phyloP scores from a whole-genome alignment of 2,888 invertebrate genomes.

The Parnassius orleans region DNA sequence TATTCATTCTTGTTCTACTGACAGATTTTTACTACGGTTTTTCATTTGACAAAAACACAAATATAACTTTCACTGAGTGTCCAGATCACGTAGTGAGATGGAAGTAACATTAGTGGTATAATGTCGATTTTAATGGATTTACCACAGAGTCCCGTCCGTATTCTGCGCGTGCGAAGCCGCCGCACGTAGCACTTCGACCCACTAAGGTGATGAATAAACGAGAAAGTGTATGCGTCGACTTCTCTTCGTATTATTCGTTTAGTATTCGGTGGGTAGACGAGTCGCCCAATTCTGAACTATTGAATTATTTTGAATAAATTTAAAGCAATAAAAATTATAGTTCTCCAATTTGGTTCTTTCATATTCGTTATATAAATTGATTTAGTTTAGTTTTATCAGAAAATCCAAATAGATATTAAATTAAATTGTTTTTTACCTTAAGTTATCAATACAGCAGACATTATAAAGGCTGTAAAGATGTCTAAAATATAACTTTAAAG shows the following conservation, averaged over 20 bases:
- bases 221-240: slow-evolving; percentile 42
- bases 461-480: too few species aligned
- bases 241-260: slow-evolving; percentile 12
- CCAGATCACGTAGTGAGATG: slow-evolving; percentile 50
- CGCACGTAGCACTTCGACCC: slow-evolving; percentile 57
- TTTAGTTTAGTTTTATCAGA: too few species aligned
- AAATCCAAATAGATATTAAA: too few species aligned
- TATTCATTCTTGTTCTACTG: slow-evolving; percentile 11
- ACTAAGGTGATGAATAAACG: slow-evolving; percentile 67
- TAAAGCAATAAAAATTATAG: background rate
- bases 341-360: background rate
- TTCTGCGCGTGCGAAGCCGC: slow-evolving; percentile 42
- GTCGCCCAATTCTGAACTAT: slow-evolving; percentile 3
- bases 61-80: slow-evolving; percentile 63
- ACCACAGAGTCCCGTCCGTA: slow-evolving; percentile 38
- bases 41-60: slow-evolving; percentile 50
- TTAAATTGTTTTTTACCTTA: too few species aligned
- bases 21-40: slow-evolving; percentile 28
- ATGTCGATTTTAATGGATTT: slow-evolving; percentile 58
- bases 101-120: slow-evolving; percentile 51
- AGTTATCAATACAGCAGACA: too few species aligned
- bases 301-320: slow-evolving; percentile 1
- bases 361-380: too few species aligned
- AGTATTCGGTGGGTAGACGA: slow-evolving; percentile 1
- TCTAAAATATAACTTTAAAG: too few species aligned